Conservation (phyloP, 2,888 invertebrate species). For the Suillia variegata region DNA sequence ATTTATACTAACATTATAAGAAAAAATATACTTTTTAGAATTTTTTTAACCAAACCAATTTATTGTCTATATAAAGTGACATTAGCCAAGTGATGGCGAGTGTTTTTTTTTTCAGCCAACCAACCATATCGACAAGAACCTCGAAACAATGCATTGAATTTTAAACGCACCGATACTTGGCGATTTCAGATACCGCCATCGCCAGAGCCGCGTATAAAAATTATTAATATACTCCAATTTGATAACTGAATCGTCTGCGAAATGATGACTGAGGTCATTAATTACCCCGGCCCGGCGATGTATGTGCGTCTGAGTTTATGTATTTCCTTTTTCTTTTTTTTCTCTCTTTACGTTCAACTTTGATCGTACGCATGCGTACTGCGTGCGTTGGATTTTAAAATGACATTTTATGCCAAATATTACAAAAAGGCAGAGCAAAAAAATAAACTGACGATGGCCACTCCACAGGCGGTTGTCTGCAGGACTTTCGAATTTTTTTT, state of each 20-base stretch:
- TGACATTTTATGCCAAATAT: not conserved
- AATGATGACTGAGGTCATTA: slow-evolving; percentile 34
- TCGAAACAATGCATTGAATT: slow-evolving; percentile 14
- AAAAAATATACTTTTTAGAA: no score
- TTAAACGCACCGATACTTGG: slow-evolving; percentile 11
- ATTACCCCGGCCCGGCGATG: slow-evolving; percentile 25
- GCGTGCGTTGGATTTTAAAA: not conserved
- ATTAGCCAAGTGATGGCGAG: no score
- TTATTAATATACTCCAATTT: slow-evolving; percentile 26
- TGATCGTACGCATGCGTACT: not conserved
- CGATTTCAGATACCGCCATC: not conserved
- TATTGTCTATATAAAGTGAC: no score
- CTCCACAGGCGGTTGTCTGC: slow-evolving; percentile 5
- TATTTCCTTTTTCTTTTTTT: no score
- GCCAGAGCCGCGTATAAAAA: slow-evolving; percentile 5
- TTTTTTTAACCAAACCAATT: no score
- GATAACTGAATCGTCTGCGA: slow-evolving; percentile 27
- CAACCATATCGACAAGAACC: no score
- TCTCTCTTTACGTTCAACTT: no score
- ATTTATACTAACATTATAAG: no score
- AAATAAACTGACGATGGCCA: not conserved
- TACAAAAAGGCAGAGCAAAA: not conserved
- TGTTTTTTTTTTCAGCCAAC: no score
- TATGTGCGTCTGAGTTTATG: not conserved
- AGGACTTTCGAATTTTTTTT: not conserved